Evolutionary conservation across 2,797 vertebrate species (phyloP), one percentile per base, ranked within the genome.

Genomic region (Halcyon chelicuti): DNA sequence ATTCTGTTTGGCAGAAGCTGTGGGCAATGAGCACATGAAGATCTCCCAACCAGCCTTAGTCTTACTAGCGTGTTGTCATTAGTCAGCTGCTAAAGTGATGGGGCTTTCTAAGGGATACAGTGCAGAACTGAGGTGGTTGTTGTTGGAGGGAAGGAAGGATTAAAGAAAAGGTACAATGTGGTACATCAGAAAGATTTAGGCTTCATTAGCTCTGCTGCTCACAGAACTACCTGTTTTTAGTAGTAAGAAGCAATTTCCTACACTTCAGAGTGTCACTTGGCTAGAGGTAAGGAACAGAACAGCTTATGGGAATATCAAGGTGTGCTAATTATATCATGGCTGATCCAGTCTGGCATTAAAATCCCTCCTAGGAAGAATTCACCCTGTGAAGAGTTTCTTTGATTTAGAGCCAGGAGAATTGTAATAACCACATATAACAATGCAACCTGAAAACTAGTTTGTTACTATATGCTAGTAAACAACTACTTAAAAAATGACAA

Each of bases 1-100:
- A 8, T 25, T 86, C 25, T 65, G 5, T 72, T 78, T 61, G 33
- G 7, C 20, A 82, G 37, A 33, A 61, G 12, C 0, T 70, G 16
- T 68, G 25, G 25, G 20, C 65, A 88, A 15, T 3, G 28, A 71
- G 9, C 8, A 33, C 29, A 28, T 5, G 26, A 76, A 39, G 39
- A 85, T 2, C 9, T 93, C 46, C 35, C 35, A 68, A 6, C 7
- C 18, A 63, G 8, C 15, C 29, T 61, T 31, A 46, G 9, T 4
- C 26, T 46, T 78, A 18, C 14, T n/a, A 5, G 42, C 22, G 3
- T 0, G 0, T 1, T n/a, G 16, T n/a, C 1, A 1, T 73, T 37
- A 51, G 11, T 15, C 37, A 75, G 18, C 42, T 89, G 39, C 18
- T 66, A n/a, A 29, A 5, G 18, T 10, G 16, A 29, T n/a, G 29